phyloP scores from a whole-genome alignment of 2,888 invertebrate genomes.

The Eilema sororculum region DNA sequence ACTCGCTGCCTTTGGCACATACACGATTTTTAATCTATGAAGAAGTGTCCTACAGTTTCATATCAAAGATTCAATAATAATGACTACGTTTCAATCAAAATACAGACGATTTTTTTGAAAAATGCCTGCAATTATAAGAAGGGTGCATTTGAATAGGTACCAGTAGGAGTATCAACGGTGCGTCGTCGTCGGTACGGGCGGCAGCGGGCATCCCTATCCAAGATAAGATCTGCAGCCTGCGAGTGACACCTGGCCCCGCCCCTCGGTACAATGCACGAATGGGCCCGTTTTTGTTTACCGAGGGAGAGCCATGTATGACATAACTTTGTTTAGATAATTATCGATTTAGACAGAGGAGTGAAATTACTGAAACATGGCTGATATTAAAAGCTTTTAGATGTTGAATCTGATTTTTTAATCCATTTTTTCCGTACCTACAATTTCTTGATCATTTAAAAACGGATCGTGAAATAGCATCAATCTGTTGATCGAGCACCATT shows the following conservation, averaged over 20 bases:
- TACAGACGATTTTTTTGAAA: background rate
- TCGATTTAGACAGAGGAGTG: conserved; percentile 9
- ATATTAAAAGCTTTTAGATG: background rate
- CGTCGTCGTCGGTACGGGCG: conserved; percentile 43
- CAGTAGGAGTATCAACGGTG: conserved; percentile 29
- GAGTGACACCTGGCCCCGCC: conserved; percentile 84
- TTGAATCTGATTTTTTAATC: background rate
- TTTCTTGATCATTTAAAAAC: too few relatives aligned
- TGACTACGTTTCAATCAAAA: background rate
- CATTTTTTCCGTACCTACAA: background rate
- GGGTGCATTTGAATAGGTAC: conserved; percentile 33
- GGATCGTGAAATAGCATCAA: too few relatives aligned
- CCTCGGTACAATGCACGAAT: conserved; percentile 60
- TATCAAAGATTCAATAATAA: background rate
- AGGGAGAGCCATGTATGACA: conserved; percentile 44
- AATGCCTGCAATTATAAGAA: conserved; percentile 8
- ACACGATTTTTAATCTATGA: background rate
- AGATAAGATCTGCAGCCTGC: conserved; percentile 82
- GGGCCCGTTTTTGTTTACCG: conserved; percentile 60
- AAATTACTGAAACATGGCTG: background rate
- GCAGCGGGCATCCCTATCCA: conserved; percentile 61
- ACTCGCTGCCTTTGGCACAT: background rate
- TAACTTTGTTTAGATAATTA: conserved; percentile 29
- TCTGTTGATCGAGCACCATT: too few relatives aligned
- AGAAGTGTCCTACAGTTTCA: background rate